Evolutionary conservation across 2,113 vertebrate species (phyloP), one percentile per base, ranked within the genome.

Genomic region (Elaphurus davidianus): DNA sequence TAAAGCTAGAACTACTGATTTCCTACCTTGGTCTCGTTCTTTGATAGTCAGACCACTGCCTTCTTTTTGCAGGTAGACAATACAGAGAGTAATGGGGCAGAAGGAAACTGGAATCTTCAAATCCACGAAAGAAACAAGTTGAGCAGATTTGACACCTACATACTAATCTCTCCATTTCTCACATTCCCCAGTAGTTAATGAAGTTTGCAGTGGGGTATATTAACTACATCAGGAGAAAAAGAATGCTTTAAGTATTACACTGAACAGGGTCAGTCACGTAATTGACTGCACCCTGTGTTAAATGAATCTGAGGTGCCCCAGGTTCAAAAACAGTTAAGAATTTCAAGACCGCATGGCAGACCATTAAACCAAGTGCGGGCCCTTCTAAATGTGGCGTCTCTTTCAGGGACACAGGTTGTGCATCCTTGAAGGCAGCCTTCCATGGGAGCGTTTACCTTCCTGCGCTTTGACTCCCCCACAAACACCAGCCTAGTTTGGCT

Each of bases 231-330:
- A 50, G 78, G 25, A 94, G 86, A 2, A 12, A 71, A 90, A 82
- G 95, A 97, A 74, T 54, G 12, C 17, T 96, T 94, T 91, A 92
- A 78, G 81, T 79, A 2, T 78, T 96, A 87, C 13, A 17, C 86
- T 87, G 50, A 92, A 81, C 5, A 30, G n/a, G 2, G 74, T 88
- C 28, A 87, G 55, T 21, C 64, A 43, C 0, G 0, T 74, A 89
- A 85, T 84, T 92, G 95, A 71, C 23, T 90, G 11, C 1, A 54
- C 7, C 11, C 16, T 14, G 5, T 64, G 11, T 23, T 84, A 82
- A 97, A 94, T 40, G 9, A 96, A 55, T 81, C 64, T 60, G 16
- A 28, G 67, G 27, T 17, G 16, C 9, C 14, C 6, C 10, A 59
- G 67, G 79, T 40, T 87, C 28, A 92, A 88, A 96, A 97, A 60